Evolutionary conservation across 1,140 invertebrate species (phyloP).

Genomic region (Drosophila punjabiensis): DNA sequence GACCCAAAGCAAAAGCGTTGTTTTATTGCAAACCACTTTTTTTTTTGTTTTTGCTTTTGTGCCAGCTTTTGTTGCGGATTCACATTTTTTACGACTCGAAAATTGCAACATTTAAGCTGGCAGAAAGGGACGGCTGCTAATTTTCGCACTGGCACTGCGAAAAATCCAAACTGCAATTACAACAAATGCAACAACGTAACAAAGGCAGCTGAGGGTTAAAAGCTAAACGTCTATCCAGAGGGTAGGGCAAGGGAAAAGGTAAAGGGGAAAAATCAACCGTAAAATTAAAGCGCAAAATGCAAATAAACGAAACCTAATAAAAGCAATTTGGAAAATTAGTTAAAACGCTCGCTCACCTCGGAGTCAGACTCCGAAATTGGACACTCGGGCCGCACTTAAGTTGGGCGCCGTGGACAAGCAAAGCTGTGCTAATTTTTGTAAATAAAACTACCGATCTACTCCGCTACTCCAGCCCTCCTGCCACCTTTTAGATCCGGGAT

Average conservation of each 20-base stretch:
- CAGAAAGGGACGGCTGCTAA: constrained; percentile 54
- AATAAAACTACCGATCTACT: constrained; percentile 81
- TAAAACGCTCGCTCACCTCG: constrained; percentile 66
- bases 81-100: constrained; percentile 71
- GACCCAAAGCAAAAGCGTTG: constrained; percentile 20
- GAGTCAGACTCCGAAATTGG: constrained; percentile 34
- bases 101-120: constrained; percentile 74
- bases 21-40: constrained; percentile 58
- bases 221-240: constrained; percentile 1
- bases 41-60: constrained; percentile 6
- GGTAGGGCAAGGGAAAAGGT: constrained; percentile 1
- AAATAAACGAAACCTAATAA: constrained; percentile 85
- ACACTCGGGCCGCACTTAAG: constrained; percentile 1
- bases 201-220: constrained; percentile 66
- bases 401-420: constrained; percentile 69
- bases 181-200: constrained; percentile 55
- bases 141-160: constrained; percentile 41
- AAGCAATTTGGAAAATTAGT: constrained; percentile 83
- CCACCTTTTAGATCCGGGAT: constrained; percentile 10
- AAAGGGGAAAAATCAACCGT: constrained; percentile 56
- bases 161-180: constrained; percentile 41
- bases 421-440: constrained; percentile 84
- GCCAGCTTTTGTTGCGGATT: constrained; percentile 38
- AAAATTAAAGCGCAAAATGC: constrained; percentile 84
- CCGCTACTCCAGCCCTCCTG: constrained; percentile 1